Conservation (phyloP, 2,888 invertebrate genomes). For the Orthosia gracilis region DNA sequence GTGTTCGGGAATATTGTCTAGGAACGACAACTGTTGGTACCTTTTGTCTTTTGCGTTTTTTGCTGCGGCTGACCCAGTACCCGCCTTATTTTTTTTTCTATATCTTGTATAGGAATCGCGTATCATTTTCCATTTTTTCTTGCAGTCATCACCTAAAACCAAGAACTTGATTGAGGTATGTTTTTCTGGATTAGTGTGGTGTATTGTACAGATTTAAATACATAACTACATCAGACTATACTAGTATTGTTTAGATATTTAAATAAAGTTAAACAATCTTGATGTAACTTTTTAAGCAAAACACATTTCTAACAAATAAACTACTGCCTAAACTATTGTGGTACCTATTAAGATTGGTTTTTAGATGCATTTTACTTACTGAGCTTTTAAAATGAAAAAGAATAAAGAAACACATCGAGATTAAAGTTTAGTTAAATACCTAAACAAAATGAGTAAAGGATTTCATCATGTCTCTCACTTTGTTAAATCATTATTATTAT, state of each 20-base stretch:
- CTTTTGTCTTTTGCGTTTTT: conserved; percentile 38
- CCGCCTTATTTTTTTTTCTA: conserved; percentile 33
- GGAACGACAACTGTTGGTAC: conserved; percentile 36
- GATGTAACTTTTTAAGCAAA: conserved; percentile 21
- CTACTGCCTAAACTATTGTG: conserved; percentile 25
- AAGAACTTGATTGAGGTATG: conserved; percentile 15
- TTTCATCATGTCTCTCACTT: conserved; percentile 19
- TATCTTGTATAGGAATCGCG: conserved; percentile 31
- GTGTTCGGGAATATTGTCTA: conserved; percentile 40
- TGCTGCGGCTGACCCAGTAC: conserved; percentile 39
- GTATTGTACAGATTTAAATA: conserved; percentile 17
- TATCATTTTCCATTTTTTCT: conserved; percentile 41
- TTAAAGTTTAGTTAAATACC: conserved; percentile 24
- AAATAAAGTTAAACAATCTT: conserved; percentile 16
- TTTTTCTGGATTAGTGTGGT: conserved; percentile 15
- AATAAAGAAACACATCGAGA: conserved; percentile 21
- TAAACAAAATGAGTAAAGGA: conserved; percentile 17
- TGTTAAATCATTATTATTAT: conserved; percentile 26
- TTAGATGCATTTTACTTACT: conserved; percentile 20
- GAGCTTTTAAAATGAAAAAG: conserved; percentile 22
- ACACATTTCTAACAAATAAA: too few relatives aligned
- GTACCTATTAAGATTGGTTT: conserved; percentile 21
- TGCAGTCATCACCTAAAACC: conserved; percentile 33
- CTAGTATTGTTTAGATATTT: conserved; percentile 23
- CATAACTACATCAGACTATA: conserved; percentile 22